Evolutionary conservation across 2,113 vertebrate genomes (phyloP).

Genomic region (Mesocricetus auratus): DNA sequence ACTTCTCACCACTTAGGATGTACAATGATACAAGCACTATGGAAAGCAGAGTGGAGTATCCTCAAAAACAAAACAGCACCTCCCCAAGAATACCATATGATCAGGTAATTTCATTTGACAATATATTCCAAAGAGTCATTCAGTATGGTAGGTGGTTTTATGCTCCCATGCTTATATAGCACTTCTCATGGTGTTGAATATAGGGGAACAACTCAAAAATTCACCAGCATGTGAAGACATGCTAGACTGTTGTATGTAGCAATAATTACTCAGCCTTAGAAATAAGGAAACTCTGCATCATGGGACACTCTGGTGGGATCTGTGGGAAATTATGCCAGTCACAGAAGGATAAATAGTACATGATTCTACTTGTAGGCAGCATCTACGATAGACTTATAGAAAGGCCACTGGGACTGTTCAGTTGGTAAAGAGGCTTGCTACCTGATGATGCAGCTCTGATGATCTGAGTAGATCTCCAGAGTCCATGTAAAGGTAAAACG

Average conservation of each 20-base stretch:
- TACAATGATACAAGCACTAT: not conserved
- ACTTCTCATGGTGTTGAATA: not conserved
- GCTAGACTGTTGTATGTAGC: not conserved
- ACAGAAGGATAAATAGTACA: not conserved
- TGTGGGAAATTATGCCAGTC: not conserved
- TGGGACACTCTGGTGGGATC: not conserved
- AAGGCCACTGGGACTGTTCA: not conserved
- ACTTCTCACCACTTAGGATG: not conserved
- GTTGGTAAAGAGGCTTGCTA: not conserved
- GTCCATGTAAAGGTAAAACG: not conserved
- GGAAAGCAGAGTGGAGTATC: not conserved
- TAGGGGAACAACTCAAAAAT: not conserved
- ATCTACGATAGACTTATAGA: not conserved
- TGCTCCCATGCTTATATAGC: not conserved
- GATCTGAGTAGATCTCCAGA: not conserved
- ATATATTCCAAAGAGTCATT: not conserved
- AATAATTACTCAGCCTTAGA: not conserved
- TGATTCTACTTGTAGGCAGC: not conserved
- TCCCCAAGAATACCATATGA: not conserved
- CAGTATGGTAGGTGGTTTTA: not conserved
- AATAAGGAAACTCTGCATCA: not conserved
- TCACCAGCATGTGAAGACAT: not conserved
- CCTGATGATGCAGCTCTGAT: not conserved
- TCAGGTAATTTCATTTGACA: not conserved
- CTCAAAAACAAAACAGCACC: not conserved